Base-by-base conservation (phyloP, 1,140 invertebrate species). In the Bombus waltoni region DNA sequence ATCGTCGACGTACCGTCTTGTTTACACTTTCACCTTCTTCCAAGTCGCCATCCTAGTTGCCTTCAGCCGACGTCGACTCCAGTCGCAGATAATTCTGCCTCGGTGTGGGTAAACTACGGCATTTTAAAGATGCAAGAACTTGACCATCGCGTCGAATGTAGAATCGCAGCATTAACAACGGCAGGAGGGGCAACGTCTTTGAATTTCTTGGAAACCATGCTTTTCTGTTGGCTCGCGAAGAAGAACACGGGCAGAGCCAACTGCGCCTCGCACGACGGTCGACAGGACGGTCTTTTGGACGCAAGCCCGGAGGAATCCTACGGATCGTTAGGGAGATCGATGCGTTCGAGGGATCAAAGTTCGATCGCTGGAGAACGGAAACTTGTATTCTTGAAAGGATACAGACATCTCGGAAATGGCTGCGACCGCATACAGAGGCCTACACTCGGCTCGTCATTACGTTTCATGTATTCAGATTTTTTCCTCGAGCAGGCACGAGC, bases 391-490 rank as follows among this genome's bases (percentile, higher is more conserved):
- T 74, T 3, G 44, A 57, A 74, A 70, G 53, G 78, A 62, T 32
- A 47, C 70, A 13, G 47, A n/a, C 57, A 42, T 28, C 44, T 53
- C 18, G 32, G 83, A 32, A 65, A 84, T 40, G 81, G 79, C 65
- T 68, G 72, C 81, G 68, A 80, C 79, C 88, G 35, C 78, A 87
- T 79, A 75, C 65, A 93, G 94, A 92, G 93, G 94, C 91, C 92
- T 87, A 91, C 85, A 88, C 91, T 92, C 89, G 84, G 83, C 87
- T 89, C 92, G 91, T 93, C 94, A 94, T 94, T 95, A 95, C 92
- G 91, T 95, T 95, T 94, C 94, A 95, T 95, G 94, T 95, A 95
- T 95, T 95, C 95, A 95, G 94, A 95, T 95, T 95, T 94, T 94
- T 95, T 94, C 88, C 90, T 88, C 83, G 83, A 87, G 88, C 86